These are phyloP conservation scores for Pterophyllum scalare DNA, from an alignment of 2,113 vertebrate species.

Conservation along the genomic window DNA sequence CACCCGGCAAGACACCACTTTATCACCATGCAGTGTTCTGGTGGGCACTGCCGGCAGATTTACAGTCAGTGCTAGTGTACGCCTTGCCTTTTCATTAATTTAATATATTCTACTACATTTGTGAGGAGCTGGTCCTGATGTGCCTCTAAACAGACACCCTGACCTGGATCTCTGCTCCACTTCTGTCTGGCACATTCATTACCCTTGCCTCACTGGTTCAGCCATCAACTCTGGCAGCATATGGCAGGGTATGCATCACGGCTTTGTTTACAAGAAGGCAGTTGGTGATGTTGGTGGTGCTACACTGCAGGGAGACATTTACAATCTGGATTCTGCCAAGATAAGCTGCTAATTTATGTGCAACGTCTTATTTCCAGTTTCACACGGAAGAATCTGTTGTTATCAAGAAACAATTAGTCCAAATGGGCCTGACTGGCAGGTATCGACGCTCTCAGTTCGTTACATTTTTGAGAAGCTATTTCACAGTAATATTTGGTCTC, in stretches of 20 bases:
- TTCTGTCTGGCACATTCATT: slow-evolving; percentile 48
- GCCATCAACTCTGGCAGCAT: slow-evolving; percentile 31
- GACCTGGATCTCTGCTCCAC: slow-evolving; percentile 69
- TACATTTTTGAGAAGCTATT: neutral
- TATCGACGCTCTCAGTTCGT: neutral
- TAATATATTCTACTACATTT: slow-evolving; percentile 76
- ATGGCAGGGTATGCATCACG: slow-evolving; percentile 31
- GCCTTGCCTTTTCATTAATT: slow-evolving; percentile 75
- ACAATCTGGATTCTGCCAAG: slow-evolving; percentile 33
- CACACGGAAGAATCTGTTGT: slow-evolving; percentile 9
- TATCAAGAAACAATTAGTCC: slow-evolving; percentile 4
- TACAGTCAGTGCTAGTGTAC: slow-evolving; percentile 56
- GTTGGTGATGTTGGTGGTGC: slow-evolving; percentile 13
- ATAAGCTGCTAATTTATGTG: slow-evolving; percentile 52
- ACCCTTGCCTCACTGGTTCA: slow-evolving; percentile 24
- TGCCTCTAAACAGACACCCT: slow-evolving; percentile 51
- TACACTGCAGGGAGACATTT: slow-evolving; percentile 20
- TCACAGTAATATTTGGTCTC: neutral
- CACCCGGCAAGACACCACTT: slow-evolving; percentile 48
- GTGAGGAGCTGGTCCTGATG: slow-evolving; percentile 43
- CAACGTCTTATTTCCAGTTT: neutral
- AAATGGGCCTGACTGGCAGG: neutral
- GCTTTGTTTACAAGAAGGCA: slow-evolving; percentile 31
- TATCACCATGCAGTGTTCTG: slow-evolving; percentile 57
- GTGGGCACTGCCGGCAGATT: slow-evolving; percentile 53